Evolutionary conservation across 53 echinoderm and acorn worm genomes (phyloP).

Genomic region (Zoroaster sp.): DNA sequence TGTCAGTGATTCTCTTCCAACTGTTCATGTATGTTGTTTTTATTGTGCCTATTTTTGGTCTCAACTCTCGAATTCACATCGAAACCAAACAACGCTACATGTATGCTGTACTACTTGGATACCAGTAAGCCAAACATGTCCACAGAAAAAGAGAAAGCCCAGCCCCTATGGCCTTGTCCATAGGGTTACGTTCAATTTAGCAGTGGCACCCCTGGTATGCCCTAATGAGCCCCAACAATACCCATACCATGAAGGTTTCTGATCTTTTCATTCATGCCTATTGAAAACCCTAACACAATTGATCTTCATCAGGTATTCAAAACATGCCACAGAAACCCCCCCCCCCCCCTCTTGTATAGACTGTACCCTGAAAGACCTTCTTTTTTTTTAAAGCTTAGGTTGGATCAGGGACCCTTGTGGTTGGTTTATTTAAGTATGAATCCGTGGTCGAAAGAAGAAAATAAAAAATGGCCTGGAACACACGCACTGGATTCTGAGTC

Average conservation of each 20-base stretch:
- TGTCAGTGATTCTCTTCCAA: no score
- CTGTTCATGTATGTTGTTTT: no score
- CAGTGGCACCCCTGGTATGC: conserved; percentile 32
- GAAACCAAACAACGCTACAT: background rate
- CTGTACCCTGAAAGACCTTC: background rate
- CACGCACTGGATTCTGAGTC: background rate
- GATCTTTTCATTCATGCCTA: background rate
- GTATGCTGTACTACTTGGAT: background rate
- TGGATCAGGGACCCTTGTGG: background rate
- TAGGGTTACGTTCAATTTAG: background rate
- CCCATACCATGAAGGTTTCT: background rate
- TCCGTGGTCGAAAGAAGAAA: background rate
- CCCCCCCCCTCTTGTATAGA: background rate
- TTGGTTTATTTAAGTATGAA: background rate
- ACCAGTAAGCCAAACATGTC: background rate
- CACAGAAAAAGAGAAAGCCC: background rate
- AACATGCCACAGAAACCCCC: conserved; percentile 8
- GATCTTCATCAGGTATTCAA: conserved; percentile 45
- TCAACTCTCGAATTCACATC: background rate
- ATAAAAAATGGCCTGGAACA: background rate
- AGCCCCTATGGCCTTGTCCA: conserved; percentile 31
- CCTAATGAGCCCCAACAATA: conserved; percentile 48
- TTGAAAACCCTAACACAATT: conserved; percentile 37
- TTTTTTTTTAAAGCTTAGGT: background rate
- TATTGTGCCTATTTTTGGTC: background rate